These are phyloP conservation scores for Cynocephalus volans DNA, from an alignment of 2,113 vertebrate genomes.

Conservation along the genomic window DNA sequence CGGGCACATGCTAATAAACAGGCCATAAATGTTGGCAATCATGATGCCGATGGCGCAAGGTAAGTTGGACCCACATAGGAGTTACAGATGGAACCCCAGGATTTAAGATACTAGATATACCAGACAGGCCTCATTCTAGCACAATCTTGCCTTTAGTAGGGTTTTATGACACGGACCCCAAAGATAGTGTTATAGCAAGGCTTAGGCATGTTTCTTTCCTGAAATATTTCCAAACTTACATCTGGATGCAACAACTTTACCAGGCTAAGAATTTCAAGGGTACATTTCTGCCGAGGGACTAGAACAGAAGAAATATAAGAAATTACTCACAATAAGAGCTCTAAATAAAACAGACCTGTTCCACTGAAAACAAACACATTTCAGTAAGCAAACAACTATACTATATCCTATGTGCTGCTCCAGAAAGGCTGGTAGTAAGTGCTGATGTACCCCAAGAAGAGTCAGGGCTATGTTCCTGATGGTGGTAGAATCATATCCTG, in stretches of 20 bases:
- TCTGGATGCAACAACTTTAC: conserved; percentile 17
- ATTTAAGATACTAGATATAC: not conserved
- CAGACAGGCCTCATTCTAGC: not conserved
- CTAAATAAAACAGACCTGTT: not conserved
- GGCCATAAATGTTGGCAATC: not conserved
- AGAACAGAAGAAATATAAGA: conserved; percentile 47
- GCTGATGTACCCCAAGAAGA: not conserved
- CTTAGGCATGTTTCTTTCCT: not conserved
- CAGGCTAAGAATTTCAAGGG: conserved; percentile 9
- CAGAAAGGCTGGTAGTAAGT: not conserved
- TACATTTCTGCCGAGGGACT: conserved; percentile 18
- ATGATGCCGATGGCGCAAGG: not conserved
- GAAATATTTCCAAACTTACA: conserved; percentile 48
- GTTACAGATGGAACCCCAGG: not conserved
- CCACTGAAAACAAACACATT: not conserved
- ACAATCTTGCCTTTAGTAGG: not conserved
- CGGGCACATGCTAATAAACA: not conserved
- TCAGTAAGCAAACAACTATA: not conserved
- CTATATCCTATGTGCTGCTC: not conserved
- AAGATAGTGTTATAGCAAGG: not conserved
- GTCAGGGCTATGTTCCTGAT: not conserved
- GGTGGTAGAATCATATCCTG: not conserved
- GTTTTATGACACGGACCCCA: not conserved
- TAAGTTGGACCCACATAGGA: not conserved
- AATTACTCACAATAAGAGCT: not conserved